Evolutionary conservation across 1,140 invertebrate genomes (phyloP).

Genomic region (Dryas iulia): DNA sequence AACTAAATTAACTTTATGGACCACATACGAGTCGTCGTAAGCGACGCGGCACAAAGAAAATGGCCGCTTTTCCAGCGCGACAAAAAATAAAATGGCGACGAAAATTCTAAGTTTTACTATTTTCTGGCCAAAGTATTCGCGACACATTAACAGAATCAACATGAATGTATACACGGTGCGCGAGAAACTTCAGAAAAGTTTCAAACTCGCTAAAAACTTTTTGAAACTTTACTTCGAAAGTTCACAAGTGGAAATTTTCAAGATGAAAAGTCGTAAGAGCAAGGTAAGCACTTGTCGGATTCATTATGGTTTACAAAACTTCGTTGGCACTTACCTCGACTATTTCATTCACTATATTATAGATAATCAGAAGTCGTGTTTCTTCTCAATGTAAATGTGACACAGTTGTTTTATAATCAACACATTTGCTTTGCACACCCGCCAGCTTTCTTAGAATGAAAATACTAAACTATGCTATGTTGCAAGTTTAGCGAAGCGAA

Average conservation of each 20-base stretch:
- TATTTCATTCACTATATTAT: slow-evolving; percentile 71
- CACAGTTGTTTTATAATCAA: slow-evolving; percentile 51
- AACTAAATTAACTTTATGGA: slow-evolving; percentile 77
- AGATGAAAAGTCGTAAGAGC: slow-evolving; percentile 76
- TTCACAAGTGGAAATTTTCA: slow-evolving; percentile 79
- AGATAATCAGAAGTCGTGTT: slow-evolving; percentile 47
- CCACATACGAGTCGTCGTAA: slow-evolving; percentile 73
- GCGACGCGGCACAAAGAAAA: slow-evolving; percentile 81
- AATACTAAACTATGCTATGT: slow-evolving; percentile 73
- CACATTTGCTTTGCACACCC: slow-evolving; percentile 78
- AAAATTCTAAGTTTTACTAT: slow-evolving; percentile 81
- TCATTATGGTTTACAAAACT: slow-evolving; percentile 44
- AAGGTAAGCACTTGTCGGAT: slow-evolving; percentile 61
- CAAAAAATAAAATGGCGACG: slow-evolving; percentile 82
- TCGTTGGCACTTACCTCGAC: slow-evolving; percentile 66
- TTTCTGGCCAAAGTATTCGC: slow-evolving; percentile 69
- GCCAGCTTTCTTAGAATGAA: slow-evolving; percentile 78
- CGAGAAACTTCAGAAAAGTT: slow-evolving; percentile 53
- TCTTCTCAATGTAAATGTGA: slow-evolving; percentile 48
- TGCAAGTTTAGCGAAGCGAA: slow-evolving; percentile 80
- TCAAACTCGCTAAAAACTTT: slow-evolving; percentile 63
- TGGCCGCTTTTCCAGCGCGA: slow-evolving; percentile 81
- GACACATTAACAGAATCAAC: slow-evolving; percentile 45
- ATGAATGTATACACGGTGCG: slow-evolving; percentile 33
- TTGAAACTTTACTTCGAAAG: slow-evolving; percentile 73